phyloP scores from a whole-genome alignment of 2,888 invertebrate genomes.

The Hipparchia sbordonii region DNA sequence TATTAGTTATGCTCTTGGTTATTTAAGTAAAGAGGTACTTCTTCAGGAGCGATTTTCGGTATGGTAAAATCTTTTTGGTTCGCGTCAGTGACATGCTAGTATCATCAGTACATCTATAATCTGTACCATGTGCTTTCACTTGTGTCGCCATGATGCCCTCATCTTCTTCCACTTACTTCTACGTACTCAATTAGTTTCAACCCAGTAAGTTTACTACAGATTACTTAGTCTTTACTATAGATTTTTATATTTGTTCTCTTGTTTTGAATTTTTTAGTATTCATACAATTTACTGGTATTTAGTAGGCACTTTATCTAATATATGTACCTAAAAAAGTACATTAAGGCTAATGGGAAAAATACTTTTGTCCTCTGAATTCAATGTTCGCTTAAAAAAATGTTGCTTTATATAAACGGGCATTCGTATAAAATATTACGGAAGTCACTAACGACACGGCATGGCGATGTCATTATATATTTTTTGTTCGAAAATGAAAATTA shows the following conservation, averaged over 20 bases:
- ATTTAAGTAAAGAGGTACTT: too few species aligned
- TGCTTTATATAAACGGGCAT: slow-evolving; percentile 17
- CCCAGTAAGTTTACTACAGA: too few species aligned
- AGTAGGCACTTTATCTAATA: background rate
- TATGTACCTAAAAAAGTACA: slow-evolving; percentile 1
- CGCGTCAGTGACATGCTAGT: too few species aligned
- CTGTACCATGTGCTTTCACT: too few species aligned
- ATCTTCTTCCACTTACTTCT: too few species aligned
- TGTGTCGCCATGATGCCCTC: too few species aligned
- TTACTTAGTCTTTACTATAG: too few species aligned
- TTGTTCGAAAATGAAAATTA: slow-evolving; percentile 44
- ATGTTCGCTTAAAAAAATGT: slow-evolving; percentile 12
- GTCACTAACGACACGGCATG: slow-evolving; percentile 35
- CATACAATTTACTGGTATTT: background rate
- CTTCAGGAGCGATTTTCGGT: too few species aligned
- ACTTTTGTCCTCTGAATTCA: slow-evolving; percentile 14
- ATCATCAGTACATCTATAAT: too few species aligned
- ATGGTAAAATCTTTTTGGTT: too few species aligned
- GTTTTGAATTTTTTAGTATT: background rate
- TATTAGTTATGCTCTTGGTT: background rate
- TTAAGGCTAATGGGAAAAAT: slow-evolving; percentile 25
- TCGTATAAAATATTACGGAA: slow-evolving; percentile 29
- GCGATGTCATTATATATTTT: slow-evolving; percentile 34
- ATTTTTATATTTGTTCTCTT: background rate
- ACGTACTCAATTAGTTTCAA: too few species aligned